phyloP scores from a whole-genome alignment of 2,797 vertebrate genomes.

The Phalanger gymnotis region DNA sequence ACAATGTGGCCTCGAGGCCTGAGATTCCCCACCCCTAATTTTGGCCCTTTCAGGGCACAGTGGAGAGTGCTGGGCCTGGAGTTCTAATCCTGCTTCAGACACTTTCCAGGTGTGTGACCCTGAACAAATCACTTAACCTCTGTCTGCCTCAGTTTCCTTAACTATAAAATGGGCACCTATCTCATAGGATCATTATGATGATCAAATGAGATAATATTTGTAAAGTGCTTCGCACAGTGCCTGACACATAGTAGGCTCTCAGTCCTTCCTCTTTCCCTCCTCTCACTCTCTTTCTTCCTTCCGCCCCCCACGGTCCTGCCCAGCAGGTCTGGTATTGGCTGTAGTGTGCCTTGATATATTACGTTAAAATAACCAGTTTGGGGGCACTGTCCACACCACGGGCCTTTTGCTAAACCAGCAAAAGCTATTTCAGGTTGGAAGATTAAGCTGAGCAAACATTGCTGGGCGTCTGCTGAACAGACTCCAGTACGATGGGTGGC shows the following conservation, averaged over 20 bases:
- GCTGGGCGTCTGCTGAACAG: neutral
- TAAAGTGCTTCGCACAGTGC: neutral
- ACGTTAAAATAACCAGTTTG: neutral
- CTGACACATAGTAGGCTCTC: neutral
- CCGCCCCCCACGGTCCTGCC: neutral
- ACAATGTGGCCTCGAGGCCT: too few relatives aligned
- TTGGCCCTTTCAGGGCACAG: too few relatives aligned
- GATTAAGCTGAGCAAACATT: neutral
- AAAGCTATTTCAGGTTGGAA: neutral
- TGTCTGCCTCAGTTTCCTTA: neutral
- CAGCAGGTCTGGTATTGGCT: neutral
- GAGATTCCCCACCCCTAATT: too few relatives aligned
- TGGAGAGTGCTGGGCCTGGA: neutral
- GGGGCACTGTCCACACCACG: neutral
- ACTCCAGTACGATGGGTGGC: neutral
- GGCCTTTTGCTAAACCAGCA: neutral
- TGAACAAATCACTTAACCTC: neutral
- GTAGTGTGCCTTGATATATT: too few relatives aligned
- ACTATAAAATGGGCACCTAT: neutral
- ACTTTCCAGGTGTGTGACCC: neutral
- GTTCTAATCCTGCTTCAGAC: neutral
- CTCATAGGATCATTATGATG: neutral
- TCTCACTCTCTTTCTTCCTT: neutral
- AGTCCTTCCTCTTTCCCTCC: neutral
- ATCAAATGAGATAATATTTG: neutral